These are phyloP conservation scores for Epirrhoe alternata DNA, from an alignment of 2,888 invertebrate genomes.

Conservation along the genomic window DNA sequence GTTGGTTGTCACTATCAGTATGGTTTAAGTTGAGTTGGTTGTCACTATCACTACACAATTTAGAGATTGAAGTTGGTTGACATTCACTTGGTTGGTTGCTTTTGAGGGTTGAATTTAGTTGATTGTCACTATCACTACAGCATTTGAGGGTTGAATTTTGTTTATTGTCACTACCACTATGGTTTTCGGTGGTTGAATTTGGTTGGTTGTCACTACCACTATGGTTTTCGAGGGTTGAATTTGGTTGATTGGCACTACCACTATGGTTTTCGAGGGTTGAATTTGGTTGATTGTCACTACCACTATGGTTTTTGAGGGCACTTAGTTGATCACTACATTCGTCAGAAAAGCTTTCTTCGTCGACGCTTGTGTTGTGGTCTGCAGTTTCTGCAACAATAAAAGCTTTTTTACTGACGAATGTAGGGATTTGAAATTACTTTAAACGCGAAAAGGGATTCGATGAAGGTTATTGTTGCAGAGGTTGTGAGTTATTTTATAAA, in stretches of 20 bases:
- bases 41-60: constrained; percentile 3
- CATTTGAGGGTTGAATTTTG: constrained; percentile 5
- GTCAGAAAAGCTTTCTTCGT: constrained; percentile 35
- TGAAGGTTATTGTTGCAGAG: constrained; percentile 1
- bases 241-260: constrained; percentile 15
- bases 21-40: constrained; percentile 4
- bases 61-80: constrained; percentile 1
- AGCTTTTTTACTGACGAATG: constrained; percentile 35
- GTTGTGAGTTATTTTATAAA: neutral
- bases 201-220: constrained; percentile 1
- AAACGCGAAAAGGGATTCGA: neutral
- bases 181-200: constrained; percentile 1
- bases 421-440: constrained; percentile 12
- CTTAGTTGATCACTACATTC: constrained; percentile 30
- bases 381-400: constrained; percentile 39
- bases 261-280: constrained; percentile 3
- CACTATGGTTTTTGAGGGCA: constrained; percentile 9
- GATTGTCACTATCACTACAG: constrained; percentile 2
- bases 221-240: neutral
- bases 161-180: constrained; percentile 15
- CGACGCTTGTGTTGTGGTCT: constrained; percentile 23
- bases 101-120: neutral
- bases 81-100: neutral
- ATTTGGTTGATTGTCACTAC: constrained; percentile 8
- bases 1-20: constrained; percentile 1